Evolutionary conservation across 2,113 vertebrate genomes (phyloP).

Genomic region (Xyrauchen texanus): DNA sequence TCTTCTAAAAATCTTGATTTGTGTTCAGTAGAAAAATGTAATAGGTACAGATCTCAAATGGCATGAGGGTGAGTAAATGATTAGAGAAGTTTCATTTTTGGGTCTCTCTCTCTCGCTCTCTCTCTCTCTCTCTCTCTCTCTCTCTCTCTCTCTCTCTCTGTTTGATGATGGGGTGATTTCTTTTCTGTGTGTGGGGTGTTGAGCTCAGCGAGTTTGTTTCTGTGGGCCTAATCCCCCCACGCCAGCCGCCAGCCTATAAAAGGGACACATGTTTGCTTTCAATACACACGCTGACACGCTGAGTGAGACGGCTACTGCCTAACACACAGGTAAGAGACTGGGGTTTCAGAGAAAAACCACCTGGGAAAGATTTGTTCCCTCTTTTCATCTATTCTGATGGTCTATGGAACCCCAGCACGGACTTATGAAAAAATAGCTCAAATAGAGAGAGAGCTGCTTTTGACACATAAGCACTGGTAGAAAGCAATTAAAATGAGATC

Average conservation of each 20-base stretch:
- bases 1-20: too few species aligned
- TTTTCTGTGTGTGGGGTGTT: slow-evolving; percentile 72
- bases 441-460: neutral
- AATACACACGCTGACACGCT: slow-evolving; percentile 57
- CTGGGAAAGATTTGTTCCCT: neutral
- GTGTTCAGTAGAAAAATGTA: too few species aligned
- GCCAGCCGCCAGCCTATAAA: slow-evolving; percentile 72
- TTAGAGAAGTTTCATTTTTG: neutral
- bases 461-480: slow-evolving; percentile 18
- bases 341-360: slow-evolving; percentile 5
- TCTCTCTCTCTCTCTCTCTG: slow-evolving; percentile 43
- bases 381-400: neutral
- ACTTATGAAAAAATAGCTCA: neutral
- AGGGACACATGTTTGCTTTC: slow-evolving; percentile 55
- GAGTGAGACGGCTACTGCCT: slow-evolving; percentile 62
- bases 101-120: slow-evolving; percentile 25
- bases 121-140: slow-evolving; percentile 38
- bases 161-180: slow-evolving; percentile 80
- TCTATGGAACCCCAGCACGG: neutral
- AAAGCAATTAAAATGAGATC: slow-evolving; percentile 24
- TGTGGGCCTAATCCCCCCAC: slow-evolving; percentile 70
- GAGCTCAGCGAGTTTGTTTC: slow-evolving; percentile 77
- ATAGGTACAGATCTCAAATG: too few species aligned
- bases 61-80: neutral
- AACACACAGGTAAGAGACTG: slow-evolving; percentile 64